A percentile compares a stretch with the other conserved stretches of the same genome.
Evolutionary conservation across 23 tunicate species (phyloP).

Genomic region (Oikopleura dioica): DNA sequence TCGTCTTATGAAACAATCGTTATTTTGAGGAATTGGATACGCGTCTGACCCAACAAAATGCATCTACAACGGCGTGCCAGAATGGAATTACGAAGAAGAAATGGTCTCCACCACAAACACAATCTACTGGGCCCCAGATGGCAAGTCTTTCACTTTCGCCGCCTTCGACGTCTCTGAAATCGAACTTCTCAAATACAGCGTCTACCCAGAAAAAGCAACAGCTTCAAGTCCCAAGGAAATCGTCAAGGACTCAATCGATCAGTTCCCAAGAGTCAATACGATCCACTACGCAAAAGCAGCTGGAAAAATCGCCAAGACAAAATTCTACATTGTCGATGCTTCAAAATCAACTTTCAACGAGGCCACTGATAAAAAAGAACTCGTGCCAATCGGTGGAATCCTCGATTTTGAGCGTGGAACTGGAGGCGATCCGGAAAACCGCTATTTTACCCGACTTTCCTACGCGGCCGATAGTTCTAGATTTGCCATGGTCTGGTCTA

Average conservation of each 20-base stretch:
- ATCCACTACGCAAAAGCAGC: slow-evolving; percentile 1
- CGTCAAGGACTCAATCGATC: background rate
- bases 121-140: slow-evolving; percentile 58
- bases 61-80: slow-evolving; percentile 69
- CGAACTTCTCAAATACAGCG: slow-evolving; percentile 28
- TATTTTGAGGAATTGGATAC: too few species aligned
- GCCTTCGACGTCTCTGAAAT: slow-evolving; percentile 41
- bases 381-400: background rate
- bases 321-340: background rate
- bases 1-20: too few species aligned
- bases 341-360: background rate
- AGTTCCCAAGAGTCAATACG: background rate
- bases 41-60: too few species aligned
- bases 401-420: background rate
- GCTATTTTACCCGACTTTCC: background rate
- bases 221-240: slow-evolving; percentile 10
- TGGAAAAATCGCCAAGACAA: background rate
- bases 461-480: background rate
- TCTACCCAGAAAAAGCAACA: background rate
- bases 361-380: background rate
- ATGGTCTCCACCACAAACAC: slow-evolving; percentile 54
- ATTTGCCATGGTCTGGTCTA: slow-evolving; percentile 8
- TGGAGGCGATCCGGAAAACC: background rate
- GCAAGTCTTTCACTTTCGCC: slow-evolving; percentile 22
- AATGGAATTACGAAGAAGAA: slow-evolving; percentile 94